Evolutionary conservation across 2,797 vertebrate genomes (phyloP), one percentile per base, ranked within the genome.

Genomic region (Alosa sapidissima): DNA sequence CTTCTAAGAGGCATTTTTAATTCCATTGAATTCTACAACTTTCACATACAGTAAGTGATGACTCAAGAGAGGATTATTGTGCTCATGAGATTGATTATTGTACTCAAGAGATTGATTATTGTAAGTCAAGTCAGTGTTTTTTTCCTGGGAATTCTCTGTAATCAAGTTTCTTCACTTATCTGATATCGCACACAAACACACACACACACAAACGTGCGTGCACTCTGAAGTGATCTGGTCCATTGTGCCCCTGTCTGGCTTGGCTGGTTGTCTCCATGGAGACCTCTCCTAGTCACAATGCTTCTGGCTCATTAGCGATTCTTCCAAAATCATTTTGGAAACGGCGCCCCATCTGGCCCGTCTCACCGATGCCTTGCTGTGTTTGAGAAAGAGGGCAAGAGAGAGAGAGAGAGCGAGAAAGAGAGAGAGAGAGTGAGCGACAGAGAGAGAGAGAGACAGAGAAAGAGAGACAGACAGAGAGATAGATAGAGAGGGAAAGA

Each of bases 251-350:
- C 85, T 82, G 81, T 85, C 75, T 84, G 86, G 86, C 86, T 86
- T 83, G 83, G 84, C 84, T 86, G 84, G 81, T 68, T 49, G 89
- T 92, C 60, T 87, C 88, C 88, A 90, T 89, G 85, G 89, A 87
- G 88, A 91, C 65, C 9, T 55, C 62, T 84, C 81, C 85, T 54
- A 49, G 81, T 52, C 87, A 91, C 89, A 91, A 89, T 88, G 84
- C 86, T 81, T 84, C 72, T 81, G 81, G 87, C 91, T 90, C 89
- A 89, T 90, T 91, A 87, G 33, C n/a, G 51, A 91, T 90, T 90
- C 87, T 88, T 90, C 85, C 82, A 81, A 86, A 89, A 88, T 85
- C 68, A 55, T 89, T 86, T 60, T 62, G 82, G 82, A 85, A 60
- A 41, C 62, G n/a, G 13, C 45, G 75, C 60, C 84, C 58, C 75